These are phyloP conservation scores for Phlogophora meticulosa DNA, from an alignment of 2,888 invertebrate genomes.

Conservation along the genomic window DNA sequence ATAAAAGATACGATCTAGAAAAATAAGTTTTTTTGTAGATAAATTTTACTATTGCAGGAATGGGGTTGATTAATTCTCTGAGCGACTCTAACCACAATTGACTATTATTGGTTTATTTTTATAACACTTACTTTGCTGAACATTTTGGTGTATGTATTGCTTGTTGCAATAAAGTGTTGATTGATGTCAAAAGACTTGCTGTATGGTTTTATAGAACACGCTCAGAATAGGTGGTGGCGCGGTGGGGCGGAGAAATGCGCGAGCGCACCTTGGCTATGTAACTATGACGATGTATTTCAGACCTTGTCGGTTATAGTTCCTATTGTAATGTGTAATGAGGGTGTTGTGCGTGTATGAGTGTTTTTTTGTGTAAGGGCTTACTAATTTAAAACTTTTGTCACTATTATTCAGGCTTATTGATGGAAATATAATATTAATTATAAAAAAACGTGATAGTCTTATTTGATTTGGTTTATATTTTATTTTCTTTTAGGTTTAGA, in stretches of 20 bases:
- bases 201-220: slow-evolving; percentile 67
- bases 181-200: slow-evolving; percentile 74
- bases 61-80: not conserved
- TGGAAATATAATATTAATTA: not conserved
- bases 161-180: slow-evolving; percentile 70
- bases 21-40: slow-evolving; percentile 34
- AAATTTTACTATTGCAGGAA: no score
- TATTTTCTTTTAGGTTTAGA: no score
- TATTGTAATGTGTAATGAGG: slow-evolving; percentile 23
- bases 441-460: not conserved
- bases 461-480: no score
- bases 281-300: slow-evolving; percentile 31
- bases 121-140: slow-evolving; percentile 79
- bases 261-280: slow-evolving; percentile 62
- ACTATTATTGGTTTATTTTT: not conserved
- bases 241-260: slow-evolving; percentile 67
- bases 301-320: slow-evolving; percentile 51
- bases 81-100: no score
- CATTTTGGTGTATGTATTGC: slow-evolving; percentile 74
- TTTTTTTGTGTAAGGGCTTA: not conserved
- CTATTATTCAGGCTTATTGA: not conserved
- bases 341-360: slow-evolving; percentile 35
- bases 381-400: slow-evolving; percentile 11
- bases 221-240: slow-evolving; percentile 4
- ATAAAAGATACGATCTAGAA: slow-evolving; percentile 84